Conservation (phyloP, 2,113 vertebrate species). For the Furnarius figulus region DNA sequence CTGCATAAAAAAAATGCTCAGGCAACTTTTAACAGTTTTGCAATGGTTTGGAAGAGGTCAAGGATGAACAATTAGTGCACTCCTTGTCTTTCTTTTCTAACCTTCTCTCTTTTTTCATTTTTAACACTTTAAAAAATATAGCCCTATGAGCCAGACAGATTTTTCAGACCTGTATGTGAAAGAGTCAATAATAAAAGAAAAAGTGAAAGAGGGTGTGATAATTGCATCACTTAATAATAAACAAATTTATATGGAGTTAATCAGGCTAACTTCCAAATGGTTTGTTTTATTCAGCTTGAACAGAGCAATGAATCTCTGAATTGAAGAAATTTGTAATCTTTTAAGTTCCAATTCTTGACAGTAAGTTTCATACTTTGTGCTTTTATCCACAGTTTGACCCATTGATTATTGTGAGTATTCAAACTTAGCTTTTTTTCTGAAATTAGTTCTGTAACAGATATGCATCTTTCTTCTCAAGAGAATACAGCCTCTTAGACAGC, state of each 20-base stretch:
- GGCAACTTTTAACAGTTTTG: background rate
- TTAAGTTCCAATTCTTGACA: background rate
- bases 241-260: background rate
- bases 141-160: background rate
- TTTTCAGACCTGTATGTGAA: background rate
- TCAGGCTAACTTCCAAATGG: background rate
- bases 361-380: background rate
- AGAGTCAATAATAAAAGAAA: background rate
- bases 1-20: background rate
- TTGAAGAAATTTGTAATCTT: conserved; percentile 17
- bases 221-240: background rate
- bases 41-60: background rate
- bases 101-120: background rate
- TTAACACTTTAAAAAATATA: background rate
- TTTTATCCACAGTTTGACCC: conserved; percentile 13
- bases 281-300: conserved; percentile 15
- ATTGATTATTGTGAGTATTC: background rate
- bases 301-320: conserved; percentile 9
- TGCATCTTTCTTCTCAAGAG: background rate
- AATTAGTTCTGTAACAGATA: background rate
- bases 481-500: conserved; percentile 1
- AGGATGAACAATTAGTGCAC: background rate
- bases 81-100: background rate
- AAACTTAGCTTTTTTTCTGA: background rate
- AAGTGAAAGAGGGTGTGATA: background rate